Evolutionary conservation across 2,113 vertebrate species (phyloP).

Genomic region (Pelobates fuscus): DNA sequence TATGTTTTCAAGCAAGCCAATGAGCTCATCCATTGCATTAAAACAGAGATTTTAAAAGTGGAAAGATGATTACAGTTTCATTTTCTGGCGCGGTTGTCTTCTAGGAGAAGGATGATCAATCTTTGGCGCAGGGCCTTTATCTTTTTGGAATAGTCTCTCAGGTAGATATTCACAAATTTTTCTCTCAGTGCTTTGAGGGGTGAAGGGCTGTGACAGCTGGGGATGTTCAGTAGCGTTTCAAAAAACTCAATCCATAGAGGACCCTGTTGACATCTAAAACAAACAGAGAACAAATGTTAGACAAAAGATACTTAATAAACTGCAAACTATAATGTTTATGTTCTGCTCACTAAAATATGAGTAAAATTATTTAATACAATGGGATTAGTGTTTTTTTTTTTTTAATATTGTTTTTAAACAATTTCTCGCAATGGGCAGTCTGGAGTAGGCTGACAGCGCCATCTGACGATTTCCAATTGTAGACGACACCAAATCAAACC

Average conservation of each 20-base stretch:
- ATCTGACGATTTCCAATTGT: too few relatives aligned
- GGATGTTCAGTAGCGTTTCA: constrained; percentile 81
- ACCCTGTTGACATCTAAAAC: constrained; percentile 77
- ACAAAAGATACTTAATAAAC: background rate
- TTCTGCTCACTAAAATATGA: background rate
- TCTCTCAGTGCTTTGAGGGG: constrained; percentile 66
- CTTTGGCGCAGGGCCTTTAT: constrained; percentile 77
- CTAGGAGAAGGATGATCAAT: constrained; percentile 81
- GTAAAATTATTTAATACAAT: background rate
- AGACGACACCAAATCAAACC: too few relatives aligned
- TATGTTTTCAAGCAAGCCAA: too few relatives aligned
- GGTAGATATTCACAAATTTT: constrained; percentile 68
- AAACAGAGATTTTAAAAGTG: background rate
- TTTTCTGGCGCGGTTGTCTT: constrained; percentile 57
- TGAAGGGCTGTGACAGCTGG: constrained; percentile 68
- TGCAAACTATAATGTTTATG: background rate
- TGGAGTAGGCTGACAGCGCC: too few relatives aligned
- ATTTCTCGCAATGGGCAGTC: too few relatives aligned
- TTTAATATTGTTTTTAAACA: background rate
- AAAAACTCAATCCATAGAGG: constrained; percentile 86
- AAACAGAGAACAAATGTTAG: background rate
- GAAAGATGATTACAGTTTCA: background rate
- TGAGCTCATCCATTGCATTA: background rate
- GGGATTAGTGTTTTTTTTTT: background rate
- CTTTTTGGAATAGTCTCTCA: constrained; percentile 72